Conservation (phyloP, 1,140 invertebrate species). For the Pseudomyrmex flavicornis region DNA sequence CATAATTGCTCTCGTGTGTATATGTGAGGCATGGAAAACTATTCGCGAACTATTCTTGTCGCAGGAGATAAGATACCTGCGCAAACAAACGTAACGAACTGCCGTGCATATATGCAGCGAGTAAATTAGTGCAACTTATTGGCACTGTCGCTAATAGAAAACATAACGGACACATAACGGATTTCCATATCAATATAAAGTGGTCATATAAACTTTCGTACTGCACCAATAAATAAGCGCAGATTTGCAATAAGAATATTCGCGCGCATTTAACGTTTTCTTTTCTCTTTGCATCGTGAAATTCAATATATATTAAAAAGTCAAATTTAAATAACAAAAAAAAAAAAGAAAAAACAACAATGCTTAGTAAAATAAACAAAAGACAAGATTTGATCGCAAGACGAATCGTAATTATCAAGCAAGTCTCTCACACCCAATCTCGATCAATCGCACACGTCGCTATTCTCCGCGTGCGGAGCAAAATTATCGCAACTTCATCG, state of each 20-base stretch:
- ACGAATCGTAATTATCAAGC: not conserved
- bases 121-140: conserved; percentile 11
- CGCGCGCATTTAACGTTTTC: not conserved
- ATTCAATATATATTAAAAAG: not conserved
- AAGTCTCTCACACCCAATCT: not conserved
- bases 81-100: conserved; percentile 18
- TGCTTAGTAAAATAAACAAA: not conserved
- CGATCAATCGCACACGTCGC: not conserved
- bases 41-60: not conserved
- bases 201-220: not conserved
- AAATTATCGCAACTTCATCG: conserved; percentile 20
- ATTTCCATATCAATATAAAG: not conserved
- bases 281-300: not conserved
- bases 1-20: conserved; percentile 30
- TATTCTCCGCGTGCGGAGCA: not conserved
- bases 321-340: too few relatives aligned
- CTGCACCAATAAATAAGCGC: not conserved
- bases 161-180: not conserved
- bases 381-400: conserved; percentile 14
- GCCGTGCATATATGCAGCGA: not conserved
- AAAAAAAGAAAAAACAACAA: too few relatives aligned
- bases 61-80: conserved; percentile 32
- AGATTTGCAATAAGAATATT: not conserved
- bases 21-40: not conserved
- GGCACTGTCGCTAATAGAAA: not conserved